These are phyloP conservation scores for Oscheius sp. DNA, from an alignment of 2,888 invertebrate genomes.

Conservation along the genomic window DNA sequence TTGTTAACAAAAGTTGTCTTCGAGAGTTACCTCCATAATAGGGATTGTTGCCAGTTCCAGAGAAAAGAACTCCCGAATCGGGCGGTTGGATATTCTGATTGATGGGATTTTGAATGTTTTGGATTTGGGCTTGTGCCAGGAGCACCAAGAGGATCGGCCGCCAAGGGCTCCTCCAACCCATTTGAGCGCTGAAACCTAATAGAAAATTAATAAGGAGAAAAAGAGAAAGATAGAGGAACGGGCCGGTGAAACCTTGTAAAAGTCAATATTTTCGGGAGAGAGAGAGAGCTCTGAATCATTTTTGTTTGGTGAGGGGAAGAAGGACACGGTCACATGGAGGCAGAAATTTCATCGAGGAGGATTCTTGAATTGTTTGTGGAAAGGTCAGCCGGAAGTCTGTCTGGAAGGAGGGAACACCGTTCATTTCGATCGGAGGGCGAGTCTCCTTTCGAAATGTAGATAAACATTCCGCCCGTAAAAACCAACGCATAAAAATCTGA, in stretches of 20 bases:
- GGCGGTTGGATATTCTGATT: conserved; percentile 46
- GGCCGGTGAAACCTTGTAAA: background rate
- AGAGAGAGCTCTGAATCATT: background rate
- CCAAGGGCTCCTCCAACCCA: conserved; percentile 15
- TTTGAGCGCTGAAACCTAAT: background rate
- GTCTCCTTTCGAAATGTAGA: no score
- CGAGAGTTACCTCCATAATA: conserved; percentile 60
- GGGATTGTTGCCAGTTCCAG: conserved; percentile 64
- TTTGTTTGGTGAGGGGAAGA: no score
- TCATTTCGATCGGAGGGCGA: no score
- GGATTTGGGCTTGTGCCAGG: background rate
- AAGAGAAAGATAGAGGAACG: background rate
- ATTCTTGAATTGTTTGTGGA: no score
- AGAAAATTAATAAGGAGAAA: background rate
- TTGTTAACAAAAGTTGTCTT: background rate
- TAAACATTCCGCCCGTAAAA: no score
- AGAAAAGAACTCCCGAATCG: conserved; percentile 54
- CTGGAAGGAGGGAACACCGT: no score
- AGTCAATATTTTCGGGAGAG: background rate
- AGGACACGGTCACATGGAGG: no score
- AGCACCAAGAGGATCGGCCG: conserved; percentile 10
- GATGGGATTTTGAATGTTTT: background rate
- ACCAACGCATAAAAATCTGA: no score
- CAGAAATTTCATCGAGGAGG: no score
- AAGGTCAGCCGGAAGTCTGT: no score